Base-by-base conservation (phyloP, 1,140 invertebrate species). In the Drosophila malerkotliana region DNA sequence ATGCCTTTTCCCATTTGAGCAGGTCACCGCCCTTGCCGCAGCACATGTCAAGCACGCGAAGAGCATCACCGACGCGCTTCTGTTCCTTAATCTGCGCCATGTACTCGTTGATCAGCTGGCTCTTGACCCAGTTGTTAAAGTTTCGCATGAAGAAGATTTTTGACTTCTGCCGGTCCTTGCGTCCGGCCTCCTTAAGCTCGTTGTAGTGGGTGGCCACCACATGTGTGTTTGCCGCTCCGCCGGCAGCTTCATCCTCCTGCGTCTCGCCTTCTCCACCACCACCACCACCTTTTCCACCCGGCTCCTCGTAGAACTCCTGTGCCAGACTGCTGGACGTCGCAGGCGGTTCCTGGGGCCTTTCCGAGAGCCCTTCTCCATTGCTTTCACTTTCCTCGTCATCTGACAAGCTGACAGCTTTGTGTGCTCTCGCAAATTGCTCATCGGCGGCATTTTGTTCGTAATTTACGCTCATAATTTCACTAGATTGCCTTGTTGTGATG, bases 41-140 rank as follows among this genome's bases (percentile, higher is more conserved):
- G 75, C 95, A 96, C 93, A 97, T 95, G 85, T 97, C 96, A 52
- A 96, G 90, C 0, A 96, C 95, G 63, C 93, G 93, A 5, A 96
- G 76, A 5, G 93, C 92, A 57, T 93, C 92, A 28, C 94, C 94
- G 55, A 94, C 92, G 73, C 93, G 93, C 58, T 93, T 94, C 34
- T 92, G 92, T 67, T 95, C 92, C 75, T 94, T 94, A 1, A 96
- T 92, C 87, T 95, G 94, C 51, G 92, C 92, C 51, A 95, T 91
- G 85, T 95, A 96, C 90, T 96, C 94, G 87, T 94, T 94, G 79
- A 99, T 99, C 0, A 99, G 92, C 93, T 98, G 97, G 92, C 97
- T 93, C 93, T 99, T 99, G 7, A 99, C 96, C 98, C 98, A 99
- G 92, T 99, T 99, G 92, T 99, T 99, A 90, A 99, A 99, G 92